Conservation (phyloP, 2,113 vertebrate genomes). For the Tachycineta bicolor region DNA sequence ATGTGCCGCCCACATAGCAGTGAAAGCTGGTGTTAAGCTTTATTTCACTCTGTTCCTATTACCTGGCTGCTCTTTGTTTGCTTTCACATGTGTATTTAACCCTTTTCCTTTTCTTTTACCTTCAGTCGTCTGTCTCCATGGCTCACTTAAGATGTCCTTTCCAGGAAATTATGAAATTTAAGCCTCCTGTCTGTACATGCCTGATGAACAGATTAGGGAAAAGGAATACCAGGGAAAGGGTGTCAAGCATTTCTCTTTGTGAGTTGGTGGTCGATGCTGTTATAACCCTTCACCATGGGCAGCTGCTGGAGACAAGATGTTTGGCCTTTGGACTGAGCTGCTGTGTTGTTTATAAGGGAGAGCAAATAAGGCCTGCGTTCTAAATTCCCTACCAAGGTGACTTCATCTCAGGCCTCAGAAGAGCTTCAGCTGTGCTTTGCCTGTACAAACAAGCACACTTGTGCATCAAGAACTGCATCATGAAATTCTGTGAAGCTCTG, state of each 20-base stretch:
- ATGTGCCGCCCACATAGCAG: not conserved
- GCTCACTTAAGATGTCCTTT: not conserved
- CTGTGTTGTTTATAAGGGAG: not conserved
- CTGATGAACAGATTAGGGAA: not conserved
- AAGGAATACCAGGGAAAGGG: not conserved
- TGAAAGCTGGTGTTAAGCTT: not conserved
- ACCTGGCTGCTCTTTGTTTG: not conserved
- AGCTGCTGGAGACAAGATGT: not conserved
- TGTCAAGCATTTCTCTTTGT: not conserved
- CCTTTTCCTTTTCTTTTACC: not conserved
- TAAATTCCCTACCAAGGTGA: not conserved
- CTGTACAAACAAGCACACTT: not conserved
- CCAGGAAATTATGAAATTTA: not conserved
- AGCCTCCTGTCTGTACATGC: not conserved
- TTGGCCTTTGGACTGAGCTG: not conserved
- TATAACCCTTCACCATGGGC: not conserved
- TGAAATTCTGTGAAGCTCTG: not conserved
- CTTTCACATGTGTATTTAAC: not conserved
- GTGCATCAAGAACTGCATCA: not conserved
- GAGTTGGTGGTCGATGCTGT: not conserved
- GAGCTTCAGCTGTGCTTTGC: not conserved
- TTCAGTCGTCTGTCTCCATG: not conserved
- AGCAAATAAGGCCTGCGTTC: not conserved
- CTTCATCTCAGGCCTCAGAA: not conserved
- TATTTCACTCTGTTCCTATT: not conserved